Evolutionary conservation across 2,888 invertebrate species (phyloP).

Genomic region (Eupithecia abbreviata): DNA sequence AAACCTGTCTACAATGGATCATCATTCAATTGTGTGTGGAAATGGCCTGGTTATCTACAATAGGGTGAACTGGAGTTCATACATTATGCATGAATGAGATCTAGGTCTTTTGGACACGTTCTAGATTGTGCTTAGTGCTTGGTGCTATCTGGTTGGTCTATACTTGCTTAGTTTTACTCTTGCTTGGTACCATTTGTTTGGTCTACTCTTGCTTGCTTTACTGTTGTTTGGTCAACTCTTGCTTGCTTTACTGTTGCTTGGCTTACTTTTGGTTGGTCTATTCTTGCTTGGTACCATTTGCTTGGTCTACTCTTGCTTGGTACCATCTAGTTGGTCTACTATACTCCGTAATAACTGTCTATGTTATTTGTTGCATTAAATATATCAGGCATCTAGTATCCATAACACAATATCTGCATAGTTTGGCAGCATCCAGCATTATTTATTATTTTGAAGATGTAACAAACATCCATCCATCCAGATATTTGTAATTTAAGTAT

Average conservation of each 20-base stretch:
- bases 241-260: too few relatives aligned
- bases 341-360: too few relatives aligned
- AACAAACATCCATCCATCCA: background rate
- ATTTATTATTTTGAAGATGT: background rate
- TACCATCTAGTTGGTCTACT: background rate
- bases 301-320: background rate
- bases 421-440: too few relatives aligned
- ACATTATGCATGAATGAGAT: conserved; percentile 65
- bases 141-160: background rate
- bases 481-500: background rate
- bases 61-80: conserved; percentile 60
- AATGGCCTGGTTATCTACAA: conserved; percentile 78
- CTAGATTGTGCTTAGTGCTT: background rate
- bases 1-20: conserved; percentile 82
- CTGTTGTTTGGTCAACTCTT: too few relatives aligned
- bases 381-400: too few relatives aligned
- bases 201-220: background rate
- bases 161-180: too few relatives aligned
- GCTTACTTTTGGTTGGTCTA: too few relatives aligned
- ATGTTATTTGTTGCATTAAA: too few relatives aligned
- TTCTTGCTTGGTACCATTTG: too few relatives aligned
- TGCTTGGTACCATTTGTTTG: background rate
- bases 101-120: conserved; percentile 34
- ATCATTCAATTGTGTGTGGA: conserved; percentile 83
- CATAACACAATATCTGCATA: too few relatives aligned